Evolutionary conservation across 1,140 invertebrate genomes (phyloP).

Genomic region (Ptiloglossa arizonensis): DNA sequence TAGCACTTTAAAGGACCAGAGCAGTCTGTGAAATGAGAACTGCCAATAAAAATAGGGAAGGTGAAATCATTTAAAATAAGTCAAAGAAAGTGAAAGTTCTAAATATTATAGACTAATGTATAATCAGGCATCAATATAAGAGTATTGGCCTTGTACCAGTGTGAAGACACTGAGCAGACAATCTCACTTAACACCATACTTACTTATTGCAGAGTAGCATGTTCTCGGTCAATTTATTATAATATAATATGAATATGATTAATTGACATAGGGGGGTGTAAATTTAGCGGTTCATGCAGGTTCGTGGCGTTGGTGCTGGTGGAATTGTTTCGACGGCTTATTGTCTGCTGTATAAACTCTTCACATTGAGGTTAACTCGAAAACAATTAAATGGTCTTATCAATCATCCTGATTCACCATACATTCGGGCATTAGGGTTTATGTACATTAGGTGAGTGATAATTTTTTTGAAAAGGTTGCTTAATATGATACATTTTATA

Average conservation of each 20-base stretch:
- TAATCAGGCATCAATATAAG: constrained; percentile 10
- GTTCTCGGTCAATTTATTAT: constrained; percentile 66
- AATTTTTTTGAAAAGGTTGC: not conserved
- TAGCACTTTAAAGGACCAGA: constrained; percentile 38
- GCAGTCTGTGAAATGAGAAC: constrained; percentile 21
- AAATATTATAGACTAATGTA: constrained; percentile 8
- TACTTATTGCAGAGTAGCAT: constrained; percentile 72
- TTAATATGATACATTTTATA: not conserved
- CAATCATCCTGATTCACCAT: constrained; percentile 97
- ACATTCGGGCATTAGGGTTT: constrained; percentile 97
- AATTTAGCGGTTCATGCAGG: constrained; percentile 84
- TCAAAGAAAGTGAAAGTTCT: constrained; percentile 12
- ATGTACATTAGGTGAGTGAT: constrained; percentile 92
- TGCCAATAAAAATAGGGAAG: constrained; percentile 25
- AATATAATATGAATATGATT: constrained; percentile 67
- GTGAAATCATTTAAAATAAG: constrained; percentile 29
- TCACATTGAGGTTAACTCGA: constrained; percentile 96
- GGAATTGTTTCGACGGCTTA: constrained; percentile 99
- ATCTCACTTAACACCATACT: constrained; percentile 48
- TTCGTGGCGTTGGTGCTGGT: constrained; percentile 98
- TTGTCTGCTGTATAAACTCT: constrained; percentile 99
- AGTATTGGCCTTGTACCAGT: constrained; percentile 17
- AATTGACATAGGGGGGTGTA: constrained; percentile 71
- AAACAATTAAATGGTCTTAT: constrained; percentile 98
- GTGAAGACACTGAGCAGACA: constrained; percentile 1